Base-by-base conservation (phyloP, 92 coral and sea anemone species). In the Hydrozoanthus gracilis region DNA sequence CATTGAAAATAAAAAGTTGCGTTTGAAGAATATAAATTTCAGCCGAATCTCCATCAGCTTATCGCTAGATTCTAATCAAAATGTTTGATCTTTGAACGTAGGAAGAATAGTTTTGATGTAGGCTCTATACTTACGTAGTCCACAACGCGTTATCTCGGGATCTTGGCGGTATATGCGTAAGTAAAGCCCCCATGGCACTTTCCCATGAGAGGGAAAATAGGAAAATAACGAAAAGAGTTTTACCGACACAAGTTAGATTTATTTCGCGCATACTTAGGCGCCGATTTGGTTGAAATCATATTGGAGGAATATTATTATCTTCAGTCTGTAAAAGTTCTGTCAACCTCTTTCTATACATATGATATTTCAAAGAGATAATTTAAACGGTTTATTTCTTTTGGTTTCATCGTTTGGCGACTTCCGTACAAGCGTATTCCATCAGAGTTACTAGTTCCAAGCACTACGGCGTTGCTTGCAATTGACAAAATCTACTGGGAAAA, bases 181-280 rank as follows among this genome's bases (percentile, higher is more conserved):
- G 47, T 27, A 68, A 66, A 68, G 44, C 47, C 73, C 73, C 48
- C 27, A 6, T 68, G 73, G 73, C 73, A 35, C 20, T 68, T 68
- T 68, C 73, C 73, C 73, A 68, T 68, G 73, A 68, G 73, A 68
- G 8, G 3, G 48, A 12, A 6, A 13, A 11, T 35, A 68, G 5
- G 39, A 18, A 68, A 68, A 68, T 7, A 45, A 18, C 35, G 12
- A 68, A 68, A 27, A 14, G 73, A 17, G 47, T 68, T 27, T 62
- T 14, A 11, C 68, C 6, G 68, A 61, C 16, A 4, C 67, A 18
- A 61, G 39, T 27, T 27, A 27, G 39, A 27, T 27, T 27, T 27
- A 27, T 27, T 27, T 27, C 2, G 39, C 39, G 39, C 39, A 27
- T 27, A 27, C 39, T 27, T 27, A 27, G 39, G 39, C 39, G 39